Evolutionary conservation across 2,797 vertebrate species (phyloP).

Genomic region (Characodon lateralis): DNA sequence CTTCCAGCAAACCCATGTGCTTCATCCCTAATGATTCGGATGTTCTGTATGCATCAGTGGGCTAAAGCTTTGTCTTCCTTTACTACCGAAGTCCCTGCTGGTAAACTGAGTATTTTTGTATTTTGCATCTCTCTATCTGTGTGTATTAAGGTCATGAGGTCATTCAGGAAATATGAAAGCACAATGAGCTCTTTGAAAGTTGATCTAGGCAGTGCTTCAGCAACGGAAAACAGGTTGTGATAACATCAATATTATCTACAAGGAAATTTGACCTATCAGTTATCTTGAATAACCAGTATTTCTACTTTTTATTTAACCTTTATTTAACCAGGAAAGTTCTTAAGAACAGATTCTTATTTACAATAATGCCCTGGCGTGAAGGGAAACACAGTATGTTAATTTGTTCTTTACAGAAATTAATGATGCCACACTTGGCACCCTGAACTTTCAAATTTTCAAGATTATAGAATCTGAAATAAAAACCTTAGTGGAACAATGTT

Average conservation of each 20-base stretch:
- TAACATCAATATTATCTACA: neutral
- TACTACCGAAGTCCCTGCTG: conserved; percentile 20
- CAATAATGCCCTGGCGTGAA: too few relatives aligned
- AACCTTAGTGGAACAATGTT: too few relatives aligned
- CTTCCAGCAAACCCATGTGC: conserved; percentile 14
- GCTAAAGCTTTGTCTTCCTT: conserved; percentile 11
- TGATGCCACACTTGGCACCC: too few relatives aligned
- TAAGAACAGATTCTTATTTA: too few relatives aligned
- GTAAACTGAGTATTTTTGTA: neutral
- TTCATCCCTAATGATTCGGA: conserved; percentile 35
- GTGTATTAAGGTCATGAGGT: conserved; percentile 17
- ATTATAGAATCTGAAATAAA: too few relatives aligned
- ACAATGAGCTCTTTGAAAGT: neutral
- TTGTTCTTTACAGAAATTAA: too few relatives aligned
- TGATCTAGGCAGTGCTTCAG: neutral
- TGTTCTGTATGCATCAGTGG: conserved; percentile 30
- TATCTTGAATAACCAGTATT: neutral
- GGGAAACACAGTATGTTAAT: too few relatives aligned
- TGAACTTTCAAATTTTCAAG: too few relatives aligned
- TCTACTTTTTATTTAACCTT: too few relatives aligned
- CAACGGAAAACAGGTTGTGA: neutral
- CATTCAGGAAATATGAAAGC: neutral
- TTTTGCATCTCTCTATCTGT: conserved; percentile 3
- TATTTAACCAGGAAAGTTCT: too few relatives aligned
- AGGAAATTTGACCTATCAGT: neutral